Percentiles rank a stretch among this genome's conserved stretches.
Conservation (phyloP, 2,113 vertebrate species). For the Mobula birostris region DNA sequence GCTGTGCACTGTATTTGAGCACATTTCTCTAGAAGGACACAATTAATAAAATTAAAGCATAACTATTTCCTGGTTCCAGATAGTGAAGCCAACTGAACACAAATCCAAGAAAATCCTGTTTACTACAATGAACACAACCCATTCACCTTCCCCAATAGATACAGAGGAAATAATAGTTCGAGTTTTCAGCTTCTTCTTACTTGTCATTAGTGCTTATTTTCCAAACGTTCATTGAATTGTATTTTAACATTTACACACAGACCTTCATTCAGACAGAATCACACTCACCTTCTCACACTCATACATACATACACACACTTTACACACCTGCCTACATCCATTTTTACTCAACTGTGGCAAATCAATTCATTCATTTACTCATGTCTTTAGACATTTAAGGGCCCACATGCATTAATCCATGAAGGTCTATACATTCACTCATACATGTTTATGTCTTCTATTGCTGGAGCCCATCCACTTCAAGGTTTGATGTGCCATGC, state of each 20-base stretch:
- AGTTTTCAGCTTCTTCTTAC: neutral
- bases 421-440: neutral
- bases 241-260: neutral
- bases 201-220: neutral
- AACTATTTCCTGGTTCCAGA: too few species aligned
- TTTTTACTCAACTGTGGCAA: too few species aligned
- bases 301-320: neutral
- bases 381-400: too few species aligned
- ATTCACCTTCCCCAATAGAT: neutral
- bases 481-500: too few species aligned
- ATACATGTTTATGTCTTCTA: neutral
- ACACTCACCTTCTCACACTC: neutral
- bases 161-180: neutral
- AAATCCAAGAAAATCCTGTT: too few species aligned
- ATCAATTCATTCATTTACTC: neutral
- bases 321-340: neutral
- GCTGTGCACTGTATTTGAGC: neutral
- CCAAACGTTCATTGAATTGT: neutral
- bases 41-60: too few species aligned
- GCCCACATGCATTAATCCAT: neutral
- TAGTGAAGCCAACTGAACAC: too few species aligned
- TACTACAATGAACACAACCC: too few species aligned
- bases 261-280: neutral
- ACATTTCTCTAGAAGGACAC: neutral
- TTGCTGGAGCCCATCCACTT: too few species aligned